Evolutionary conservation across 2,113 vertebrate genomes (phyloP).

Genomic region (Castor canadensis): DNA sequence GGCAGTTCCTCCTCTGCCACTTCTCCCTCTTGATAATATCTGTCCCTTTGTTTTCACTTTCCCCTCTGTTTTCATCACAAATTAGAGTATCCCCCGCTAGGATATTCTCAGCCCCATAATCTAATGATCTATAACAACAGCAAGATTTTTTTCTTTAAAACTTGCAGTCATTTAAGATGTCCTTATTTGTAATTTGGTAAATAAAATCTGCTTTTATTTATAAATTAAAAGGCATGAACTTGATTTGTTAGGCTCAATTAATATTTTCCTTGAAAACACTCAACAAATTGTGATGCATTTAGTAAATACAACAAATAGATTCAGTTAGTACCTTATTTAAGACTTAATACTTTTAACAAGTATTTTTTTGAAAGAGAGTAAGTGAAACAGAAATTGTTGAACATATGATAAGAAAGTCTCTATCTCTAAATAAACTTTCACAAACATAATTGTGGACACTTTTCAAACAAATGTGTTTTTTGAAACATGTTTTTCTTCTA

Average conservation of each 20-base stretch:
- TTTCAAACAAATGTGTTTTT: not conserved
- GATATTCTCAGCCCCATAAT: not conserved
- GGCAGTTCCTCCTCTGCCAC: not conserved
- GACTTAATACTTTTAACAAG: not conserved
- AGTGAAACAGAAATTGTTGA: not conserved
- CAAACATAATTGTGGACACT: not conserved
- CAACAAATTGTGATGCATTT: not conserved
- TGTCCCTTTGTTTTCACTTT: not conserved
- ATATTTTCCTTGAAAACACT: constrained; percentile 23
- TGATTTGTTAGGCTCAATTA: not conserved
- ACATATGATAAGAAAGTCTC: not conserved
- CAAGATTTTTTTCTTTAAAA: not conserved
- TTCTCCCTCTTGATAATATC: not conserved
- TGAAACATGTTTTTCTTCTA: not conserved
- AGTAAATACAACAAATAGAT: constrained; percentile 21
- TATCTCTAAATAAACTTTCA: not conserved
- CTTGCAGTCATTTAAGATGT: not conserved
- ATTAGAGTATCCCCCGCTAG: not conserved
- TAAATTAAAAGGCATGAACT: not conserved
- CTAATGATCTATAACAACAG: not conserved
- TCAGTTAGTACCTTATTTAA: not conserved
- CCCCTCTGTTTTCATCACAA: not conserved
- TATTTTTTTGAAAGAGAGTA: not conserved
- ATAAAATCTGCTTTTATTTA: constrained; percentile 2
- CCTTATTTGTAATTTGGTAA: not conserved